Evolutionary conservation across 2,797 vertebrate species (phyloP).

Genomic region (Eutrigla gurnardus): DNA sequence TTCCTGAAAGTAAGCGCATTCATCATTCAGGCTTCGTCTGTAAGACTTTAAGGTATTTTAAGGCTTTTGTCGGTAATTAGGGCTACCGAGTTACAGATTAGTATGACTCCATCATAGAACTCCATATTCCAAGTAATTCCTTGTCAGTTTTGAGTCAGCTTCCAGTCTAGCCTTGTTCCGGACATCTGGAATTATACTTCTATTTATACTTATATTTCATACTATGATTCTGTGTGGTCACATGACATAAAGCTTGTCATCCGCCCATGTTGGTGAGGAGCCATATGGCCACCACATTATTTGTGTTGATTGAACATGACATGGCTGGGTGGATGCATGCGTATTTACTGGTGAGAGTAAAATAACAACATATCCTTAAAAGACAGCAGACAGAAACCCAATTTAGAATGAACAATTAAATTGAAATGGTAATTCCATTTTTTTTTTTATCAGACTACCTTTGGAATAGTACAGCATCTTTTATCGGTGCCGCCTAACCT

Average conservation of each 20-base stretch:
- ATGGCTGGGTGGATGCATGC: neutral
- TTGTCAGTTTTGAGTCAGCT: conserved; percentile 9
- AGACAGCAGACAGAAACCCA: neutral
- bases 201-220: neutral
- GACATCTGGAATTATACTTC: neutral
- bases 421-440: neutral
- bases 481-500: neutral
- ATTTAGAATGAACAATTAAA: neutral
- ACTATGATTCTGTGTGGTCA: neutral
- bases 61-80: conserved; percentile 40
- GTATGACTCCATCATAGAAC: conserved; percentile 4
- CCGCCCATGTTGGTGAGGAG: neutral
- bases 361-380: neutral
- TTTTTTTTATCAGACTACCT: neutral
- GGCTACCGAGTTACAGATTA: conserved; percentile 34
- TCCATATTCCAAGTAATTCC: conserved; percentile 1
- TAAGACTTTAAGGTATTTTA: conserved; percentile 6
- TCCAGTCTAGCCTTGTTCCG: conserved; percentile 7
- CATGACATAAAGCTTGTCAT: neutral
- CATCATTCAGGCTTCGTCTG: conserved; percentile 40
- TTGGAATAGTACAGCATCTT: neutral
- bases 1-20: conserved; percentile 31
- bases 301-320: neutral
- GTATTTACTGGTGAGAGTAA: neutral
- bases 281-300: neutral